Evolutionary conservation across 2,113 vertebrate species (phyloP).

Genomic region (Etheostoma cragini): DNA sequence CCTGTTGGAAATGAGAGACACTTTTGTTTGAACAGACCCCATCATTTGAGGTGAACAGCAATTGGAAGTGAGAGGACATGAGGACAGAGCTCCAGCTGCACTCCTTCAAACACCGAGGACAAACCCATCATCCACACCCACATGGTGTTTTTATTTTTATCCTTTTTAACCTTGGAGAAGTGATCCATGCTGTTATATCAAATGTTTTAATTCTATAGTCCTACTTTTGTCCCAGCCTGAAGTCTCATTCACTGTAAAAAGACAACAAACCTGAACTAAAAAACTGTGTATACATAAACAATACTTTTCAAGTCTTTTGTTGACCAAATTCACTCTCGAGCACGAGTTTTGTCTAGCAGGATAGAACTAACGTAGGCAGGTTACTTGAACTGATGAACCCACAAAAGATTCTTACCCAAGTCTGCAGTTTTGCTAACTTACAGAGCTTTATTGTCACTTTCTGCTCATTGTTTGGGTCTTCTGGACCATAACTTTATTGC

Average conservation of each 20-base stretch:
- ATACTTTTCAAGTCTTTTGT: background rate
- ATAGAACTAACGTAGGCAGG: background rate
- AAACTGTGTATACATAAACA: background rate
- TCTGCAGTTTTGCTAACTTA: background rate
- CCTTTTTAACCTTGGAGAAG: constrained; percentile 34
- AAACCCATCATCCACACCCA: constrained; percentile 50
- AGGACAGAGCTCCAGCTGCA: constrained; percentile 57
- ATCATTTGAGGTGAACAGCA: constrained; percentile 58
- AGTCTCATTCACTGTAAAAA: background rate
- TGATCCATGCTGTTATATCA: background rate
- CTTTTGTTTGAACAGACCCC: constrained; percentile 52
- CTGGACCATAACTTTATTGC: too few relatives aligned
- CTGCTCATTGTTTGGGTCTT: background rate
- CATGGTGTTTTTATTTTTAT: constrained; percentile 43
- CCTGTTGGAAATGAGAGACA: constrained; percentile 46
- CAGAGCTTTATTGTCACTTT: background rate
- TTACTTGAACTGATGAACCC: too few relatives aligned
- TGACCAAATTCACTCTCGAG: background rate
- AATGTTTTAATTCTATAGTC: background rate
- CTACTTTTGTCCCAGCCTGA: background rate
- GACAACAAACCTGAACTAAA: background rate
- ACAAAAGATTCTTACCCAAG: too few relatives aligned
- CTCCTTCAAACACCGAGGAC: constrained; percentile 40
- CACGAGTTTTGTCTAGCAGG: background rate
- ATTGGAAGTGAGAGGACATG: constrained; percentile 55